These are phyloP conservation scores for Gnatocerus cornutus DNA, from an alignment of 2,888 invertebrate genomes.

Conservation along the genomic window DNA sequence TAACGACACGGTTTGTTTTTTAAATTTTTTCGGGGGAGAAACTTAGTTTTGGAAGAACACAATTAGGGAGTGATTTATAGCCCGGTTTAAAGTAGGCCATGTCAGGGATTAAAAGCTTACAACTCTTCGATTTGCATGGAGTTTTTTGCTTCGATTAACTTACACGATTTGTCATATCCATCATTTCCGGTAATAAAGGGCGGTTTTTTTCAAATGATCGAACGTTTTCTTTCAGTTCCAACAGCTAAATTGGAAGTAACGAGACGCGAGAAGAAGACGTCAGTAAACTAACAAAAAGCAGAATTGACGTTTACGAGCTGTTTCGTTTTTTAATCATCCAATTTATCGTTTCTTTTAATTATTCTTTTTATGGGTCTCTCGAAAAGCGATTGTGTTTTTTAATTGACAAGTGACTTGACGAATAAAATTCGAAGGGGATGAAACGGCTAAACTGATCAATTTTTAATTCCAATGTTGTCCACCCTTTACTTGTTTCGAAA, in stretches of 20 bases:
- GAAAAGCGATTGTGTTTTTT: background rate
- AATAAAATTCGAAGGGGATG: slow-evolving; percentile 2
- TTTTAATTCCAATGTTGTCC: slow-evolving; percentile 3
- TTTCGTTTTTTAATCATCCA: background rate
- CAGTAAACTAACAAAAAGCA: background rate
- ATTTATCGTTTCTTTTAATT: slow-evolving; percentile 1
- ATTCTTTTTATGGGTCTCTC: background rate
- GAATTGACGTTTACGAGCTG: background rate
- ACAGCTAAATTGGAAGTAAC: slow-evolving; percentile 4
- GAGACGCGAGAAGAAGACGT: slow-evolving; percentile 2
- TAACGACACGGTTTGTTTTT: slow-evolving; percentile 14
- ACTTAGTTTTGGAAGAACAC: slow-evolving; percentile 26
- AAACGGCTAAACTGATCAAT: slow-evolving; percentile 7
- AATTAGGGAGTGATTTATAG: slow-evolving; percentile 53
- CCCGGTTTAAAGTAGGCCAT: slow-evolving; percentile 56
- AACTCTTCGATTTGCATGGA: slow-evolving; percentile 53
- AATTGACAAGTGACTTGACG: background rate
- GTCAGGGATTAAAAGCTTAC: slow-evolving; percentile 52
- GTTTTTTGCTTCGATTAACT: slow-evolving; percentile 53
- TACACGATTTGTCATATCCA: slow-evolving; percentile 52
- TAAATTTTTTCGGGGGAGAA: slow-evolving; percentile 8
- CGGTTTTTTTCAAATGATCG: background rate
- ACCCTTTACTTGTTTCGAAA: slow-evolving; percentile 9
- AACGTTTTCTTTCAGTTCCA: background rate
- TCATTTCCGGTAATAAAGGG: slow-evolving; percentile 39